Evolutionary conservation across 53 echinoderm and acorn worm genomes (phyloP).

Genomic region (Holothuria leucospilota): DNA sequence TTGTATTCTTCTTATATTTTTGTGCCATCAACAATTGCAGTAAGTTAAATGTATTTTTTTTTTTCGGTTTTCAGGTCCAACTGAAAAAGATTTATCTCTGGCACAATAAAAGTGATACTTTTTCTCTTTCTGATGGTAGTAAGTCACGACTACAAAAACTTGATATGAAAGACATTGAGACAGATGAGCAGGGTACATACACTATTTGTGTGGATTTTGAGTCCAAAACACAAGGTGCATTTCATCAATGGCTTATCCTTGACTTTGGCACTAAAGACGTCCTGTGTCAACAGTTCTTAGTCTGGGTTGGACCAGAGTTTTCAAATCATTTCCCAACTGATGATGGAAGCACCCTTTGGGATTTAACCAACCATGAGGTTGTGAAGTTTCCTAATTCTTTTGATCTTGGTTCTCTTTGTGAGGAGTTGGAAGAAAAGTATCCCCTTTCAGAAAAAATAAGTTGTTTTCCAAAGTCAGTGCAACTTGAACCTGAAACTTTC

Average conservation of each 20-base stretch:
- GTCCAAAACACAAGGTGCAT: background rate
- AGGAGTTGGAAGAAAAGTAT: background rate
- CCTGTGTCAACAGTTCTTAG: slow-evolving; percentile 11
- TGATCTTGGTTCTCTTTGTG: background rate
- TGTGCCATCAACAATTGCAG: too few relatives aligned
- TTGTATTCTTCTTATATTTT: too few relatives aligned
- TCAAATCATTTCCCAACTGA: too few relatives aligned
- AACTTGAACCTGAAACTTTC: background rate
- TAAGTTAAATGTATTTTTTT: too few relatives aligned
- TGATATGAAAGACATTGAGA: background rate
- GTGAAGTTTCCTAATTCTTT: background rate
- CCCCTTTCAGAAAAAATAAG: background rate
- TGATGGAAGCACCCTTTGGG: background rate
- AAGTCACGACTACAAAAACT: background rate
- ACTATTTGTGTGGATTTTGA: background rate
- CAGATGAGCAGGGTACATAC: background rate
- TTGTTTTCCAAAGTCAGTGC: too few relatives aligned
- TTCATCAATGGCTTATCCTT: slow-evolving; percentile 7
- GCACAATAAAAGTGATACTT: background rate
- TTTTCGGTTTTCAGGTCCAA: background rate
- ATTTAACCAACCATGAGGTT: background rate
- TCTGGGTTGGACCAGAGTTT: background rate
- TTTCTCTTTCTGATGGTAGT: background rate
- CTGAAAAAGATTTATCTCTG: background rate
- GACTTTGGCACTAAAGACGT: background rate